These are phyloP conservation scores for Apamea monoglypha DNA, from an alignment of 2,888 invertebrate genomes.

Conservation along the genomic window DNA sequence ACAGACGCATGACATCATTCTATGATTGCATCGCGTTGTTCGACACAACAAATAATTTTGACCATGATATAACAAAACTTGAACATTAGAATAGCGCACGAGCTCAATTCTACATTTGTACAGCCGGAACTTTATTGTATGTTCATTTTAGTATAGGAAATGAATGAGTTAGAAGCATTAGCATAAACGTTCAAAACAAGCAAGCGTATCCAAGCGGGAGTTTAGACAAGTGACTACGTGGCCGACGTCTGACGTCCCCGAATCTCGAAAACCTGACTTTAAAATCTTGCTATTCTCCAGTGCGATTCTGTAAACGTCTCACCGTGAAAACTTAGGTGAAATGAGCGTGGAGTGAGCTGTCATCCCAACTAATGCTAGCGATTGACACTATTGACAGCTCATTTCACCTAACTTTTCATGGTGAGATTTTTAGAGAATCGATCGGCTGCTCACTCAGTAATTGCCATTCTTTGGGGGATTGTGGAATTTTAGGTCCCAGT, in stretches of 20 bases:
- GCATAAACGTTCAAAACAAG: conserved; percentile 45
- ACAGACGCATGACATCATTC: conserved; percentile 44
- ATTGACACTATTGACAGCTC: too few relatives aligned
- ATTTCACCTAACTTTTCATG: too few relatives aligned
- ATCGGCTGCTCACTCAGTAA: conserved; percentile 17
- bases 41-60: not conserved
- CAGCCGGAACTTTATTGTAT: conserved; percentile 26
- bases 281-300: conserved; percentile 19
- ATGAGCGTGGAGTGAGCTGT: too few relatives aligned
- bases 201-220: conserved; percentile 32
- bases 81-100: conserved; percentile 5
- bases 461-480: not conserved
- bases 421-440: too few relatives aligned
- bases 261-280: not conserved
- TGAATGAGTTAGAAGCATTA: conserved; percentile 48
- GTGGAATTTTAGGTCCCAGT: not conserved
- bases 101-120: conserved; percentile 25
- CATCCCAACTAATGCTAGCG: too few relatives aligned
- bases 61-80: conserved; percentile 22
- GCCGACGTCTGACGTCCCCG: conserved; percentile 21
- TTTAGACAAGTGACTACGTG: conserved; percentile 43
- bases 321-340: too few relatives aligned
- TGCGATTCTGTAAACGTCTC: too few relatives aligned
- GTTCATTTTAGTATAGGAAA: conserved; percentile 54
- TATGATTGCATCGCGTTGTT: conserved; percentile 20